Conservation (phyloP, 1,140 invertebrate species). For the Pseudomyrmex flavicornis region DNA sequence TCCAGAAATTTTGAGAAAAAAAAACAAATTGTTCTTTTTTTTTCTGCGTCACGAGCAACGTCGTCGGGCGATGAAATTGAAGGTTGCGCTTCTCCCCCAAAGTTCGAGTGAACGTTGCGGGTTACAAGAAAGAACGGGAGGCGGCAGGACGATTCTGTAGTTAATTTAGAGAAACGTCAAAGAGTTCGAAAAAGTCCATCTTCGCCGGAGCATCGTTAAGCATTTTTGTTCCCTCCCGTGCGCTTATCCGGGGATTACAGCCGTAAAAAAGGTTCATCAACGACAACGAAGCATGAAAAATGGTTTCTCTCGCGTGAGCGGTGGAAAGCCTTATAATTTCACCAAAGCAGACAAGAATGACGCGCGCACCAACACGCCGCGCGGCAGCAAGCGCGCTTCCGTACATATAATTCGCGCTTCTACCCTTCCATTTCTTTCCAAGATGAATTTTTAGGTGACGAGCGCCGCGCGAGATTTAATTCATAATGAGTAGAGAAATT, state of each 20-base stretch:
- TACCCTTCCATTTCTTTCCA: constrained; percentile 18
- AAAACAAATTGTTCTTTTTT: neutral
- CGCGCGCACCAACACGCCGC: constrained; percentile 39
- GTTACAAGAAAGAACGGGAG: neutral
- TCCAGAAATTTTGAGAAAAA: constrained; percentile 16
- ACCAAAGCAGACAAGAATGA: constrained; percentile 49
- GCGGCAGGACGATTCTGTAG: constrained; percentile 7
- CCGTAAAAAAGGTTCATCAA: constrained; percentile 62
- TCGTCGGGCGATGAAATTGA: constrained; percentile 5
- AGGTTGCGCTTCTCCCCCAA: neutral
- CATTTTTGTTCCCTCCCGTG: constrained; percentile 52
- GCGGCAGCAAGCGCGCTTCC: neutral
- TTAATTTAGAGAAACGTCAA: constrained; percentile 59
- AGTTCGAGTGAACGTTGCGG: constrained; percentile 1
- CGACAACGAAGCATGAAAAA: constrained; percentile 63
- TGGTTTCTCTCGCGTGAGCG: constrained; percentile 55
- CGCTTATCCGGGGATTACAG: constrained; percentile 56
- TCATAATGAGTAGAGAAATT: constrained; percentile 38
- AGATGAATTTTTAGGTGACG: constrained; percentile 29
- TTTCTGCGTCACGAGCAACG: neutral
- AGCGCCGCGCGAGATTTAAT: constrained; percentile 28
- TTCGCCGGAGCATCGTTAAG: constrained; percentile 51
- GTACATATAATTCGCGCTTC: constrained; percentile 20
- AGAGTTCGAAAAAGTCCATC: constrained; percentile 52
- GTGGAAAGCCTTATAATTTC: constrained; percentile 53